Conservation (phyloP, 2,113 vertebrate species). For the Mobula birostris region DNA sequence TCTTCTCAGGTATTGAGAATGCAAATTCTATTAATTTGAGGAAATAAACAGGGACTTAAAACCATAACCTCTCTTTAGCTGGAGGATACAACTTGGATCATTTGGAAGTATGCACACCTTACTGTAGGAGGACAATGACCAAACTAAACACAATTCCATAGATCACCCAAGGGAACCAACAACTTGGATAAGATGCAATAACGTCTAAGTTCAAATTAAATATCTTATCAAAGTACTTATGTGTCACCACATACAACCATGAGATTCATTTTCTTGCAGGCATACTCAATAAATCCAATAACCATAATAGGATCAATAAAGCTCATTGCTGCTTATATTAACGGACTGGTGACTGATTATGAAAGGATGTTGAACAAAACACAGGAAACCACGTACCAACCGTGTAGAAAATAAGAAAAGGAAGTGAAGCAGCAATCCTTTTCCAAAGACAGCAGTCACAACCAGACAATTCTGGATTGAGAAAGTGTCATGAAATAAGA, state of each 20-base stretch:
- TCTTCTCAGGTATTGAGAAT: no score
- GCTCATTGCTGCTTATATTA: not conserved
- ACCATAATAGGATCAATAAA: no score
- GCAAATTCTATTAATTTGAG: not conserved
- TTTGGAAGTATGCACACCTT: not conserved
- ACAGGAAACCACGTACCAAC: not conserved
- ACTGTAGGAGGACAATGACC: not conserved
- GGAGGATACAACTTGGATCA: no score
- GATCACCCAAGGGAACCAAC: not conserved
- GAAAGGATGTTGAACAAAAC: not conserved
- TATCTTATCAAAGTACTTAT: no score
- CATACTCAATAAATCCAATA: no score
- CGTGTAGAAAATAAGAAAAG: not conserved
- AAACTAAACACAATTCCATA: not conserved
- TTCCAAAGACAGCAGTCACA: not conserved
- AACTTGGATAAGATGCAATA: not conserved
- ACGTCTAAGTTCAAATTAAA: no score
- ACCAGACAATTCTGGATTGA: not conserved
- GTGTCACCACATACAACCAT: no score
- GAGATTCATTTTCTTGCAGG: no score
- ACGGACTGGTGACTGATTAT: not conserved
- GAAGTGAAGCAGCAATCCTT: not conserved
- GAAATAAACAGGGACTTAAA: not conserved
- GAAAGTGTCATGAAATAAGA: not conserved
- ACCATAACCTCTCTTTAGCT: not conserved